A percentile compares a stretch with the other conserved stretches of the same genome.
Conservation (phyloP, 2,888 invertebrate genomes). For the Galeruca laticollis region DNA sequence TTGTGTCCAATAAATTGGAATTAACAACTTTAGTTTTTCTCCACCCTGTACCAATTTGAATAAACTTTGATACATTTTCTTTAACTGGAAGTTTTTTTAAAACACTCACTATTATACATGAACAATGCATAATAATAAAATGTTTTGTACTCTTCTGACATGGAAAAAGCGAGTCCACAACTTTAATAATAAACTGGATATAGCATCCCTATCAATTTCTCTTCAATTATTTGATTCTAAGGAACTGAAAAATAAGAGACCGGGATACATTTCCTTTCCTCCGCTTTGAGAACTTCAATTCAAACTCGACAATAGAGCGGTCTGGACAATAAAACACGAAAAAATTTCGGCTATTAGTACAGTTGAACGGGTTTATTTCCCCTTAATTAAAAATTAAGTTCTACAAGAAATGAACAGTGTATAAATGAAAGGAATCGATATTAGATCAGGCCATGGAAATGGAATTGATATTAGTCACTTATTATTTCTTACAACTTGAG, state of each 20-base stretch:
- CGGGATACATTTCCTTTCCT: not conserved
- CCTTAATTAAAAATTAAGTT: not conserved
- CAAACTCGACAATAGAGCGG: slow-evolving; percentile 3
- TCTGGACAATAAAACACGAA: slow-evolving; percentile 10
- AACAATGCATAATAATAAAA: too few relatives aligned
- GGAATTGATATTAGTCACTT: not conserved
- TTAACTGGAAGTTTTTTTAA: too few relatives aligned
- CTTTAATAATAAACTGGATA: too few relatives aligned
- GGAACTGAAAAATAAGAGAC: not conserved
- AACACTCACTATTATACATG: too few relatives aligned
- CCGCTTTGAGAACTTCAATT: slow-evolving; percentile 8
- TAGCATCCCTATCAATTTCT: too few relatives aligned
- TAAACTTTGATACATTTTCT: too few relatives aligned
- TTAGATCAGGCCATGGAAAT: not conserved
- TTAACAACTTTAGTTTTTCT: too few relatives aligned
- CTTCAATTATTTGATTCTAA: not conserved
- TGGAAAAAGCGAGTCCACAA: too few relatives aligned
- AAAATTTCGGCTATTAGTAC: not conserved
- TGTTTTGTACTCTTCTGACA: too few relatives aligned
- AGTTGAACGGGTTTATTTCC: not conserved
- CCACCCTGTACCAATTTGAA: too few relatives aligned
- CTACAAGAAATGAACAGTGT: not conserved
- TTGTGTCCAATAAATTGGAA: too few relatives aligned
- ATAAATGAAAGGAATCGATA: not conserved
- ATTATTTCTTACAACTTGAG: too few relatives aligned